Conservation (phyloP, 2,113 vertebrate genomes). For the Pseudorectes ferrugineus region DNA sequence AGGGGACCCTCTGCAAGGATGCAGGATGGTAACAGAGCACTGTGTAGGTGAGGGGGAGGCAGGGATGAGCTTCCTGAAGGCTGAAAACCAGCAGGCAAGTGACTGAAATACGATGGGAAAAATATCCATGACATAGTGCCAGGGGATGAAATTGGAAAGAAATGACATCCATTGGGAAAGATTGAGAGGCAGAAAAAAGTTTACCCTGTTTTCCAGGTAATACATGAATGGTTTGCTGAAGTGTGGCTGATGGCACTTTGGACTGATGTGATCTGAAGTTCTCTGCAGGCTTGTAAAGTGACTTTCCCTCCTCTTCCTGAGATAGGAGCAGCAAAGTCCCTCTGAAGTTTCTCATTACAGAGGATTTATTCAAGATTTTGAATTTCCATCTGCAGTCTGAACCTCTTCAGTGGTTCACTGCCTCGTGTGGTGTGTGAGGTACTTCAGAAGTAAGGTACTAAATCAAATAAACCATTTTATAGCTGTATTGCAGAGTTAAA, state of each 20-base stretch:
- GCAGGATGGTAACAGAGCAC: rapidly evolving
- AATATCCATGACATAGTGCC: background rate
- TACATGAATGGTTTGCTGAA: background rate
- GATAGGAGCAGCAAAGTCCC: background rate
- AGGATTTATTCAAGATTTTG: background rate
- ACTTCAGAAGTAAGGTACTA: background rate
- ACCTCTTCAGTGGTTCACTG: background rate
- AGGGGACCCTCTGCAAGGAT: background rate
- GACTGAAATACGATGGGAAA: background rate
- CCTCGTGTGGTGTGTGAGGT: background rate
- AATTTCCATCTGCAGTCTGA: background rate
- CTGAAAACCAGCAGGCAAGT: background rate
- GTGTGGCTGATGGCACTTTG: background rate
- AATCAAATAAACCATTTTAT: slow-evolving; percentile 35
- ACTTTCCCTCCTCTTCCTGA: background rate
- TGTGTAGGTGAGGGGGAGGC: background rate
- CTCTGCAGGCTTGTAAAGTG: background rate
- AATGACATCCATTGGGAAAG: background rate
- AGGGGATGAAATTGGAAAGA: background rate
- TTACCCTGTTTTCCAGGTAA: background rate
- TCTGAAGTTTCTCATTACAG: background rate
- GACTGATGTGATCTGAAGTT: background rate
- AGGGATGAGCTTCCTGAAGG: background rate
- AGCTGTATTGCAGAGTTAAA: slow-evolving; percentile 4
- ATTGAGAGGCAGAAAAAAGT: background rate